A percentile compares a stretch with the other conserved stretches of the same genome.
Conservation (phyloP, 2,797 vertebrate species). For the Xyrichtys novacula region DNA sequence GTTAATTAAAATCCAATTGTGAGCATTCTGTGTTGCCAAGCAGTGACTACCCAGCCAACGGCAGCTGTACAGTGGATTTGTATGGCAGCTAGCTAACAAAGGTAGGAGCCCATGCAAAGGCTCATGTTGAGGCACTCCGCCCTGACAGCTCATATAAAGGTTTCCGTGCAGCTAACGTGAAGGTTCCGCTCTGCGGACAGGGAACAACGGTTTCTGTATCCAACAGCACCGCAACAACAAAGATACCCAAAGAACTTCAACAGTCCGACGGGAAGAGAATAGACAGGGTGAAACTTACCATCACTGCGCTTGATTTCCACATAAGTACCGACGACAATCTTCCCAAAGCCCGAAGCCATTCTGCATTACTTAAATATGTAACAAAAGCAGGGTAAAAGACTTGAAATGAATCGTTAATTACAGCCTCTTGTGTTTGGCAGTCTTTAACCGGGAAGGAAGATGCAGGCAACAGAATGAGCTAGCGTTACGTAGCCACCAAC, state of each 20-base stretch:
- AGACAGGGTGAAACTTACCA: constrained; percentile 86
- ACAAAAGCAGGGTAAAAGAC: constrained; percentile 36
- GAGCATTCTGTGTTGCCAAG: not conserved
- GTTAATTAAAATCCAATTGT: accelerated
- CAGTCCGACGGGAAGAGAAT: constrained; percentile 34
- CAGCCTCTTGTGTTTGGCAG: constrained; percentile 53
- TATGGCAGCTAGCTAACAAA: constrained; percentile 59
- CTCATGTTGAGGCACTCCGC: constrained; percentile 56
- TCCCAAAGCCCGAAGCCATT: constrained; percentile 94
- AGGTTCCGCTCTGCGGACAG: constrained; percentile 41
- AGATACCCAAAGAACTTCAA: constrained; percentile 74
- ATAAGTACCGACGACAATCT: constrained; percentile 94
- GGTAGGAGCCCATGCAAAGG: constrained; percentile 58
- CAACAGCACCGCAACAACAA: constrained; percentile 76
- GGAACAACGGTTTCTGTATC: constrained; percentile 68
- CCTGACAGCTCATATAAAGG: constrained; percentile 46
- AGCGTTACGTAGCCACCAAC: constrained; percentile 51
- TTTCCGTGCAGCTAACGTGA: constrained; percentile 38
- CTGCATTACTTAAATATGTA: constrained; percentile 76
- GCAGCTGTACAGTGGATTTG: constrained; percentile 1
- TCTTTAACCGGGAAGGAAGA: constrained; percentile 60
- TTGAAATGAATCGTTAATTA: constrained; percentile 42
- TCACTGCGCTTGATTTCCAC: constrained; percentile 98
- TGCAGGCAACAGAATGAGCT: constrained; percentile 48
- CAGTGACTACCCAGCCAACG: not conserved